A percentile compares a stretch with the other conserved stretches of the same genome.
Evolutionary conservation across 1,140 invertebrate genomes (phyloP).

Genomic region (Lasioglossum albipes): DNA sequence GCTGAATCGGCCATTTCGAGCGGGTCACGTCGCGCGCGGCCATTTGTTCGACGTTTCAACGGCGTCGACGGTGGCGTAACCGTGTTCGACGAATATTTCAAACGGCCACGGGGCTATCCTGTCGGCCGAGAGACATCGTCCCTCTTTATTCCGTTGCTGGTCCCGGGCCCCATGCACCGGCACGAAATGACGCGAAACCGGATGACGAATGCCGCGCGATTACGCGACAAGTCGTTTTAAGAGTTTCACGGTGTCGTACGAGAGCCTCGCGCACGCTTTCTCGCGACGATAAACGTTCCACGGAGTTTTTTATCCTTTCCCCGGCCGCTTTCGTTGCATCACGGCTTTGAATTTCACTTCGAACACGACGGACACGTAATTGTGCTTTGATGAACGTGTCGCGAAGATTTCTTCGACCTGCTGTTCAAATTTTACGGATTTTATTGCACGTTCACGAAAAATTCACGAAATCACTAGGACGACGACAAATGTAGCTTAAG

Average conservation of each 20-base stretch:
- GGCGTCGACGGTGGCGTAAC: conserved; percentile 6
- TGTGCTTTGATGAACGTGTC: background rate
- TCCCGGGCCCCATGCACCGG: background rate
- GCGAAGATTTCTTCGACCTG: background rate
- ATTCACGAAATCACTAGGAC: no score
- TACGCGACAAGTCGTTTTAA: conserved; percentile 62
- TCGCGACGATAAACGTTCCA: conserved; percentile 43
- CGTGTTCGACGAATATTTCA: conserved; percentile 49
- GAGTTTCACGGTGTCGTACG: conserved; percentile 38
- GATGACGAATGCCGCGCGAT: conserved; percentile 63
- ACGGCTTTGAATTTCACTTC: conserved; percentile 5
- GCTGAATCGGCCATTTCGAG: no score
- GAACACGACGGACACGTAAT: background rate
- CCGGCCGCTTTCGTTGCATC: conserved; percentile 11
- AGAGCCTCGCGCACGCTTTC: conserved; percentile 25
- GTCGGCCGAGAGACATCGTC: background rate
- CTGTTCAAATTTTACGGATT: no score
- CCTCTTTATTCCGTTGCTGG: conserved; percentile 17
- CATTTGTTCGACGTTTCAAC: conserved; percentile 47
- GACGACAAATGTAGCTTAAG: no score
- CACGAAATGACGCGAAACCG: conserved; percentile 45
- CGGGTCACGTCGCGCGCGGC: conserved; percentile 19
- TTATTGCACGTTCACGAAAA: no score
- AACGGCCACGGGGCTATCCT: conserved; percentile 38
- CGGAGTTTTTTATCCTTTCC: conserved; percentile 27